Evolutionary conservation across 2,113 vertebrate species (phyloP), one percentile per base, ranked within the genome.

Genomic region (Eupsittula cactorum): DNA sequence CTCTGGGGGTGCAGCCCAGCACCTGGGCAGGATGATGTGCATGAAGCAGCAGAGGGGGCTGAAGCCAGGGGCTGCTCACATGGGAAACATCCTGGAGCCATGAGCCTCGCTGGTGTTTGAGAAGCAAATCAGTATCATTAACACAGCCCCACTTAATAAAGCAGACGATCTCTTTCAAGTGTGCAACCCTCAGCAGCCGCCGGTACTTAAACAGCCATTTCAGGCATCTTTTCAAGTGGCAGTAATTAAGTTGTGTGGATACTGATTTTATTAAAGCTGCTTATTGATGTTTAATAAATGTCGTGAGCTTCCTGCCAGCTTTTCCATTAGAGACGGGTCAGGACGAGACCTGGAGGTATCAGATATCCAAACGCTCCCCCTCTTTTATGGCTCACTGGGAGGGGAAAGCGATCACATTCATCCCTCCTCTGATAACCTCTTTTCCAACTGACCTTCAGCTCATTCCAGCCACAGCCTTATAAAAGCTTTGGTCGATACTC

Each of bases 241-340:
- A 69, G 20, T 25, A 53, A 79, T 69, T 27, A 76, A 81, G 71
- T 80, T 31, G 81, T 63, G 80, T 0, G 5, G 77, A 35, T 28
- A 39, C 65, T 84, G 82, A 78, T 93, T 97, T 96, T 89, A 94
- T 75, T 94, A 92, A 92, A 96, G 95, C 88, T 57, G 50, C 68
- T 96, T 55, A 84, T 93, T 97, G 95, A 81, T 88, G 91, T 86
- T 89, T 64, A 95, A 94, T 93, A 97, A 92, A 93, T 44, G 93
- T 69, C 52, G 10, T 19, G 67, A 95, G 88, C 76, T 88, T 92
- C 97, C 93, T 76, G 95, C 93, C 95, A 97, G 94, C 92, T 70
- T 84, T 90, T 95, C 95, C 92, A 95, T 94, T 97, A 93, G 82
- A 74, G 92, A 91, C 35, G 4, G 90, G 85, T 82, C 78, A 77